Evolutionary conservation across 2,888 invertebrate species (phyloP).

Genomic region (Drepanosiphum platanoidis): DNA sequence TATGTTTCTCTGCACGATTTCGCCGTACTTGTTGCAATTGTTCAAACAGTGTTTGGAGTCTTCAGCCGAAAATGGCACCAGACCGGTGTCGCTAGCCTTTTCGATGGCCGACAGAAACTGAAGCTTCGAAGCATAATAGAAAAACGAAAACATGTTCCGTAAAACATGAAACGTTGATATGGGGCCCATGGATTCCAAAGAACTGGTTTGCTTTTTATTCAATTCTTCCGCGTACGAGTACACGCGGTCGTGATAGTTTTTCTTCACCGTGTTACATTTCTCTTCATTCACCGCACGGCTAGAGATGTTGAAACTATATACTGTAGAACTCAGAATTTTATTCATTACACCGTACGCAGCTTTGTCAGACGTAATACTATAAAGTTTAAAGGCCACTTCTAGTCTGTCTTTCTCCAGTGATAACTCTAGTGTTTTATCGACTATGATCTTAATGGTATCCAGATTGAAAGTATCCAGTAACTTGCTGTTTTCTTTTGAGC

Average conservation of each 20-base stretch:
- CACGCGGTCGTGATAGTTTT: slow-evolving; percentile 31
- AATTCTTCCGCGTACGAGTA: slow-evolving; percentile 25
- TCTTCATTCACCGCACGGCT: background rate
- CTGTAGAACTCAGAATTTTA: slow-evolving; percentile 33
- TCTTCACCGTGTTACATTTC: background rate
- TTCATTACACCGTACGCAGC: slow-evolving; percentile 44
- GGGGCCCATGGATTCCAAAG: background rate
- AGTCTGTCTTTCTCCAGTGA: slow-evolving; percentile 8
- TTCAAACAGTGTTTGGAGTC: slow-evolving; percentile 20
- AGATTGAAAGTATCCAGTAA: background rate
- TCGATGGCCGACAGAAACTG: slow-evolving; percentile 11
- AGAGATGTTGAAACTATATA: slow-evolving; percentile 32
- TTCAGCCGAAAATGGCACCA: slow-evolving; percentile 14
- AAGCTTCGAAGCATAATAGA: slow-evolving; percentile 5
- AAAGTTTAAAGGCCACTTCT: slow-evolving; percentile 40
- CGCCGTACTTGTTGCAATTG: slow-evolving; percentile 26
- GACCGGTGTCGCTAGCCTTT: slow-evolving; percentile 6
- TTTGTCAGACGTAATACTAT: background rate
- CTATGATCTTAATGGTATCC: background rate
- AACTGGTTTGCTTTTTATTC: background rate
- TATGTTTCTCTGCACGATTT: slow-evolving; percentile 34
- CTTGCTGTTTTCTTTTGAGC: background rate
- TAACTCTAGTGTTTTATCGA: slow-evolving; percentile 27
- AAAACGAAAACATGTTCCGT: slow-evolving; percentile 40
- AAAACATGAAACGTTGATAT: slow-evolving; percentile 12